Base-by-base conservation (phyloP, 2,113 vertebrate species). In the Megalops atlanticus region DNA sequence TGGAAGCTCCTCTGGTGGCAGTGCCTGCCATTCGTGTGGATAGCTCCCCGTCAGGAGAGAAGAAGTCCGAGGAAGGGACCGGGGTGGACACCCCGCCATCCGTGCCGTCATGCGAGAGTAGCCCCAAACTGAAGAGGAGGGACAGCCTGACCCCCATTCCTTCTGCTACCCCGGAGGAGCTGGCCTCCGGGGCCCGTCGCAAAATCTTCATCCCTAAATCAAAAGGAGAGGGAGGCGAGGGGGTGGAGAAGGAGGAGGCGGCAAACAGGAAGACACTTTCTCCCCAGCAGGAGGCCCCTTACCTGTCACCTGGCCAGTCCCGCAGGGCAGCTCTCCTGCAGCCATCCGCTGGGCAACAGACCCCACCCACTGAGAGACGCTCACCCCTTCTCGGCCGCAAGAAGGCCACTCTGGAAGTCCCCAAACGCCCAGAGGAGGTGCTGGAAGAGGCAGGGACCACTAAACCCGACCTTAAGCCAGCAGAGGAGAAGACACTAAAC, bases 111-210 rank as follows among this genome's bases (percentile, higher is more conserved):
- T 89, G 90, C 84, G 94, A 88, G 40, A 92, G 84, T 88, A 92
- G 91, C 73, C 91, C 92, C n/a, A 92, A 90, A 68, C 90, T 95
- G 58, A 90, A 89, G 71, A 89, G 91, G 68, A 86, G 82, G 15
- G 96, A 96, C 85, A 94, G 89, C 45, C 82, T 87, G 21, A 82
- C 90, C 0, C 89, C 83, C 2, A 94, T 99, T 31, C 97, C 98
- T 0, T 96, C 97, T 1, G 98, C 98, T 72, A 99, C 98, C 0
- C 96, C 98, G 0, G 95, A 98, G 85, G 98, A 99, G 80, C 89
- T 99, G 2, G 98, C 98, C 41, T 95, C 96, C 0, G 98, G 98
- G 18, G 98, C 98, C 14, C 95, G 98, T 0, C 95, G 97, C 79
- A 99, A 99, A 87, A 96, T 98, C 83, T 98, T 95, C 84, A 90